These are phyloP conservation scores for Caenorhabditis inopinata DNA, from an alignment of 1,140 invertebrate species.

Conservation along the genomic window DNA sequence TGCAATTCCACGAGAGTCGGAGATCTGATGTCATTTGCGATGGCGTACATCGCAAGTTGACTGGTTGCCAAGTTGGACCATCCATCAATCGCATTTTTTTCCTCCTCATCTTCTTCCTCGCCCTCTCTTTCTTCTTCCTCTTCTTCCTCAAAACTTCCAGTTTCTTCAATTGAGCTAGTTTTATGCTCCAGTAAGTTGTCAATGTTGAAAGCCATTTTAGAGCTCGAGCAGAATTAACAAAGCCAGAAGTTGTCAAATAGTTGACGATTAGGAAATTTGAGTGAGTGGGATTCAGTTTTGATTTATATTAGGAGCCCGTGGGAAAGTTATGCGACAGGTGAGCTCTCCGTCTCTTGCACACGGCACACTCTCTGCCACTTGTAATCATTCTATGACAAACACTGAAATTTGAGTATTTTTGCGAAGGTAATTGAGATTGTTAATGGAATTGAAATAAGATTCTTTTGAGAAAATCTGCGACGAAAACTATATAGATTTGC, in stretches of 20 bases:
- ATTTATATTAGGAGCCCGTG: constrained; percentile 20
- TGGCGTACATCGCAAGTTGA: constrained; percentile 41
- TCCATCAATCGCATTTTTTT: constrained; percentile 6
- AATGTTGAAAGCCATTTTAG: constrained; percentile 17
- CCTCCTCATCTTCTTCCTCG: not conserved
- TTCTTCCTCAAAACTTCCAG: not conserved
- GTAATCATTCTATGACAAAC: constrained; percentile 34
- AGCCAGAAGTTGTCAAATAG: not conserved
- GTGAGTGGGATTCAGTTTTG: not conserved
- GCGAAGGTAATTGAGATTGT: constrained; percentile 21
- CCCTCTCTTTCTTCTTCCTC: not conserved
- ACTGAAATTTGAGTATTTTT: constrained; percentile 31
- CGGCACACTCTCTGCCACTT: not conserved
- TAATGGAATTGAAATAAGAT: constrained; percentile 33
- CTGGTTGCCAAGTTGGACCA: constrained; percentile 2
- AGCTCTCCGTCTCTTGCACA: not conserved
- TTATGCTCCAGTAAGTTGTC: not conserved
- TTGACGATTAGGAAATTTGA: not conserved
- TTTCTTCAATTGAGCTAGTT: not conserved
- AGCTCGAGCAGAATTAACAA: not conserved
- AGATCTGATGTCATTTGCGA: constrained; percentile 45
- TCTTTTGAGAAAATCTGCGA: constrained; percentile 26
- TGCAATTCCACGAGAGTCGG: constrained; percentile 48
- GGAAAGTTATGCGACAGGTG: constrained; percentile 28
- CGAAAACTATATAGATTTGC: too few relatives aligned